Percentiles rank a stretch among this genome's conserved stretches.
Evolutionary conservation across 2,888 invertebrate genomes (phyloP).

Genomic region (Pycnomerus fuliginosus): DNA sequence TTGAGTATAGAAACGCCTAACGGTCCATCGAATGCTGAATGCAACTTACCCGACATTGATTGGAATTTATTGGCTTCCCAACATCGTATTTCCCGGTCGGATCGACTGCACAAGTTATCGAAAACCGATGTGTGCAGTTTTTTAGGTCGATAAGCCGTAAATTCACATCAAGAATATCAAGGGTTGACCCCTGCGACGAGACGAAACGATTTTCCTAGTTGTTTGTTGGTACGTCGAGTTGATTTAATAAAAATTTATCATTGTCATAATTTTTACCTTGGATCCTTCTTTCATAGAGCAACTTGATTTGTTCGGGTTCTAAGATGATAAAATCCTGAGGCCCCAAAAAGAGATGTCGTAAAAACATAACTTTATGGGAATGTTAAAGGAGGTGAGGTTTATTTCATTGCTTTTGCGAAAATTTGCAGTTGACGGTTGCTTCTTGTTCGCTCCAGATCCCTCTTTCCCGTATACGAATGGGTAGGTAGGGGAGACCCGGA

Average conservation of each 20-base stretch:
- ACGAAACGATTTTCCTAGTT: background rate
- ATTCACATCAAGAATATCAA: slow-evolving; percentile 13
- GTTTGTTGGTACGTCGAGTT: slow-evolving; percentile 6
- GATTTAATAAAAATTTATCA: slow-evolving; percentile 14
- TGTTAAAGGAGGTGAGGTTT: slow-evolving; percentile 11
- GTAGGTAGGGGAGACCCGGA: too few relatives aligned
- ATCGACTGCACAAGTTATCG: slow-evolving; percentile 32
- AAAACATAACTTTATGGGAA: slow-evolving; percentile 18
- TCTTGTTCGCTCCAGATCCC: too few relatives aligned
- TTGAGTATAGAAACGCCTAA: slow-evolving; percentile 34
- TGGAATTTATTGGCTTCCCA: slow-evolving; percentile 46
- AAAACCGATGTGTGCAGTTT: slow-evolving; percentile 28
- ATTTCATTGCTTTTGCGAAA: slow-evolving; percentile 8
- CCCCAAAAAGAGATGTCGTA: slow-evolving; percentile 13
- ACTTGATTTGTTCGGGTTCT: slow-evolving; percentile 15
- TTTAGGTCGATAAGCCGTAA: slow-evolving; percentile 19
- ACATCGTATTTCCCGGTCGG: slow-evolving; percentile 42
- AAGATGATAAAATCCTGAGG: slow-evolving; percentile 11
- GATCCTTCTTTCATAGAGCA: slow-evolving; percentile 5
- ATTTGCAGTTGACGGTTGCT: too few relatives aligned
- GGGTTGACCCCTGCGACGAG: slow-evolving; percentile 6
- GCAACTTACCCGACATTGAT: slow-evolving; percentile 46
- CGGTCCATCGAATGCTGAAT: slow-evolving; percentile 38
- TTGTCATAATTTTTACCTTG: slow-evolving; percentile 9
- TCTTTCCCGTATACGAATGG: too few relatives aligned